Percentiles rank a stretch among this genome's conserved stretches.
These are phyloP conservation scores for Tetraneura akinire DNA, from an alignment of 1,140 invertebrate genomes.

Conservation along the genomic window DNA sequence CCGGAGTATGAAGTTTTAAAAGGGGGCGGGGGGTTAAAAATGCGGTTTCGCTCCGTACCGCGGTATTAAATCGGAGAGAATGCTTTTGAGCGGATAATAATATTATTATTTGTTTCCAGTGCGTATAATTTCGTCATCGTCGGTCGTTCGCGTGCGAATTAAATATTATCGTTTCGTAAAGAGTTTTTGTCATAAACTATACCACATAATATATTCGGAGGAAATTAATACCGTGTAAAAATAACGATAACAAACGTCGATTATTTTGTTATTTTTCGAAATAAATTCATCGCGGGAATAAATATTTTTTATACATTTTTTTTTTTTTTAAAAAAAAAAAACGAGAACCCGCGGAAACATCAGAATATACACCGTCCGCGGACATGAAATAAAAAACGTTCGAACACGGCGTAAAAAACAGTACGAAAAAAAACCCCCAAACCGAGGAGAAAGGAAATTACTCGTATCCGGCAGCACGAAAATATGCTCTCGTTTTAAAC, in stretches of 20 bases:
- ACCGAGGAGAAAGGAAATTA: slow-evolving; percentile 12
- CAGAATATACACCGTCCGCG: neutral
- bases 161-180: too few species aligned
- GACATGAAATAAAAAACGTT: slow-evolving; percentile 1
- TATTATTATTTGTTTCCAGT: neutral
- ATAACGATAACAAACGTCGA: too few species aligned
- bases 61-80: neutral
- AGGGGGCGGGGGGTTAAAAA: neutral
- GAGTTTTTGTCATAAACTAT: neutral
- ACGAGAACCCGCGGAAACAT: neutral
- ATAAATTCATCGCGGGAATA: too few species aligned
- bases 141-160: neutral
- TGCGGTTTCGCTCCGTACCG: neutral
- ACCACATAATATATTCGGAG: too few species aligned
- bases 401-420: neutral
- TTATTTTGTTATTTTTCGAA: too few species aligned
- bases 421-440: neutral
- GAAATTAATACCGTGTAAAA: too few species aligned
- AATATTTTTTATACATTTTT: too few species aligned
- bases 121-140: neutral
- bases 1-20: slow-evolving; percentile 2
- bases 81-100: neutral
- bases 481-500: slow-evolving; percentile 5
- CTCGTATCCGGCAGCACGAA: neutral
- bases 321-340: neutral